Evolutionary conservation across 2,888 invertebrate species (phyloP).

Genomic region (Pocota personata): DNA sequence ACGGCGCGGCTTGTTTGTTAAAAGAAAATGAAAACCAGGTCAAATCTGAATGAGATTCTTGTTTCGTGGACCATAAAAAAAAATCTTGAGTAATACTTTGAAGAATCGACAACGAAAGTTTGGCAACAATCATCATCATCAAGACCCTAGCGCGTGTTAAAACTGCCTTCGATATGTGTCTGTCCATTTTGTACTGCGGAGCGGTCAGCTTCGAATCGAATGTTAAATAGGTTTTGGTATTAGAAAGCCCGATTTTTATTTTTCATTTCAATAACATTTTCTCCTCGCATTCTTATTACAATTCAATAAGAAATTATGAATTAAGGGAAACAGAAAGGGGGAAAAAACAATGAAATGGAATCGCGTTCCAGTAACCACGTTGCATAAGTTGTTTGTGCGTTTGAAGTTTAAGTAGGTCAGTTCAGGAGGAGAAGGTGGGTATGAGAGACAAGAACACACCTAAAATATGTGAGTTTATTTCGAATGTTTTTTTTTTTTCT

Average conservation of each 20-base stretch:
- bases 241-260: slow-evolving; percentile 39
- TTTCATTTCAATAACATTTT: slow-evolving; percentile 33
- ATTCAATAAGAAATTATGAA: slow-evolving; percentile 44
- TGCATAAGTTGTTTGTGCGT: slow-evolving; percentile 50
- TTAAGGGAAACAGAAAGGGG: neutral
- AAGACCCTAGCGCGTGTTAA: neutral
- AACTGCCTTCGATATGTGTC: neutral
- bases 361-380: slow-evolving; percentile 43
- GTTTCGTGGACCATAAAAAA: neutral
- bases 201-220: neutral
- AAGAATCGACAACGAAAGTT: slow-evolving; percentile 38
- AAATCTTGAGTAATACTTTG: slow-evolving; percentile 35
- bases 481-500: neutral
- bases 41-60: slow-evolving; percentile 24
- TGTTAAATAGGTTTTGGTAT: slow-evolving; percentile 31
- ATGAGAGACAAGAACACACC: slow-evolving; percentile 15
- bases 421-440: neutral
- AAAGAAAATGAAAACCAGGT: slow-evolving; percentile 68
- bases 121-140: slow-evolving; percentile 22
- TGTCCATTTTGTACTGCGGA: neutral
- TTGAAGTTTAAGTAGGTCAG: slow-evolving; percentile 28
- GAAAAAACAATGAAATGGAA: neutral
- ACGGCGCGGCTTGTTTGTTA: neutral
- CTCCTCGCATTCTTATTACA: slow-evolving; percentile 49
- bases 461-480: slow-evolving; percentile 30